Base-by-base conservation (phyloP, 2,113 vertebrate species). In the Dolichotis patagonum region DNA sequence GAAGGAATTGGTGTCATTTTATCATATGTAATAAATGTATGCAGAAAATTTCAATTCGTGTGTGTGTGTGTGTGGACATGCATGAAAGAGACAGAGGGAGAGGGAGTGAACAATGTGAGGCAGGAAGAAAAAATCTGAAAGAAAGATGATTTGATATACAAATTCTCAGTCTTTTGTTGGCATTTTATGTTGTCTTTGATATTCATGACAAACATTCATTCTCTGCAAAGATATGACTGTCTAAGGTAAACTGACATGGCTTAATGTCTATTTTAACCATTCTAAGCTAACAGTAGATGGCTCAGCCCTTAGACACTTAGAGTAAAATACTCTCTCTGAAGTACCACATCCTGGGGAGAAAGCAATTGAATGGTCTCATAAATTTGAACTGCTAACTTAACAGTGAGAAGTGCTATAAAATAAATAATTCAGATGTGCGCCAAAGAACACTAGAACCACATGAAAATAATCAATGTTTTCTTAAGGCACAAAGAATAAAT, bases 371-470 rank as follows among this genome's bases (percentile, higher is more conserved):
- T 80, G 67, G 54, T 22, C 78, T 80, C 83, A 96, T 90, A 93
- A 91, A 94, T 97, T 84, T 93, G 46, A 82, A 73, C 96, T 93
- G 63, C 81, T 96, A 91, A 94, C 85, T 91, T 78, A 52, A 32
- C 95, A 67, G 43, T 49, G 30, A 97, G 62, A 85, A 90, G 58
- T 86, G 67, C 78, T 93, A 11, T 86, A 85, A 89, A 95, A 94
- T 69, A 60, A 96, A 85, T 90, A 93, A 97, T 62, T 92, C 84
- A 95, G 85, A 83, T 41, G 54, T 46, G 24, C 22, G 65, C n/a
- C 1, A 12, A 85, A 91, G 89, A 93, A 69, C 67, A 69, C 32
- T 87, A 84, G 96, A 97, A 86, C 52, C 54, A 35, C 80, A n/a
- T 43, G 86, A 56, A 83, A 89, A 84, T 87, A 97, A 88, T 92